Evolutionary conservation across 2,888 invertebrate genomes (phyloP).

Genomic region (Latrodectus hesperus): DNA sequence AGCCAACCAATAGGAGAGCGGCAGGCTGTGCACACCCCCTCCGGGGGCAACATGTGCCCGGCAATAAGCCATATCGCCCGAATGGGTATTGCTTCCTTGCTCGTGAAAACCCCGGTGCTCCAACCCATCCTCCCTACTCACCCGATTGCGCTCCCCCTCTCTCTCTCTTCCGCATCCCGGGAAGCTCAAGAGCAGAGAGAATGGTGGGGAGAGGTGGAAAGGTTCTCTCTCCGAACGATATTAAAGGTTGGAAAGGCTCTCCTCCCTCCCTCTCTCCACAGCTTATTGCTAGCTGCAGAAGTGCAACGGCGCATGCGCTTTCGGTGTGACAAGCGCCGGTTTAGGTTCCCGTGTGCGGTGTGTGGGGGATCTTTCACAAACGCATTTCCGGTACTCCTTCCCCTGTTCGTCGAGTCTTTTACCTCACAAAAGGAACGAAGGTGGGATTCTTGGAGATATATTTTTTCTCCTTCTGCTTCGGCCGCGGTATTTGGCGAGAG

Average conservation of each 20-base stretch:
- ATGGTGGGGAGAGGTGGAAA: constrained; percentile 11
- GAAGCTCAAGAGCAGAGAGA: constrained; percentile 28
- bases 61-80: constrained; percentile 70
- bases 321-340: constrained; percentile 53
- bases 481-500: constrained; percentile 12
- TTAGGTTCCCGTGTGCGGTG: not conserved
- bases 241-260: constrained; percentile 45
- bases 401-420: constrained; percentile 12
- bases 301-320: constrained; percentile 63
- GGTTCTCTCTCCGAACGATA: constrained; percentile 42
- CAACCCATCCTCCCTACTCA: not conserved
- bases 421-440: constrained; percentile 19
- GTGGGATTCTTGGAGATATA: constrained; percentile 12
- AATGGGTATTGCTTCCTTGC: constrained; percentile 68
- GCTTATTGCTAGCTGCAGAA: constrained; percentile 64
- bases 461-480: constrained; percentile 16
- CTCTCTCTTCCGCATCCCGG: constrained; percentile 10
- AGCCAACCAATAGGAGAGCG: constrained; percentile 52
- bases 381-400: constrained; percentile 29
- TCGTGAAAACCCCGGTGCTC: constrained; percentile 55
- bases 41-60: constrained; percentile 66
- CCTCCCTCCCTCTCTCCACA: not conserved
- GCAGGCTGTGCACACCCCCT: constrained; percentile 49
- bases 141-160: constrained; percentile 7
- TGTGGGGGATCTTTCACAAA: constrained; percentile 29